phyloP scores from a whole-genome alignment of 2,888 invertebrate species.

The Volucella inanis region DNA sequence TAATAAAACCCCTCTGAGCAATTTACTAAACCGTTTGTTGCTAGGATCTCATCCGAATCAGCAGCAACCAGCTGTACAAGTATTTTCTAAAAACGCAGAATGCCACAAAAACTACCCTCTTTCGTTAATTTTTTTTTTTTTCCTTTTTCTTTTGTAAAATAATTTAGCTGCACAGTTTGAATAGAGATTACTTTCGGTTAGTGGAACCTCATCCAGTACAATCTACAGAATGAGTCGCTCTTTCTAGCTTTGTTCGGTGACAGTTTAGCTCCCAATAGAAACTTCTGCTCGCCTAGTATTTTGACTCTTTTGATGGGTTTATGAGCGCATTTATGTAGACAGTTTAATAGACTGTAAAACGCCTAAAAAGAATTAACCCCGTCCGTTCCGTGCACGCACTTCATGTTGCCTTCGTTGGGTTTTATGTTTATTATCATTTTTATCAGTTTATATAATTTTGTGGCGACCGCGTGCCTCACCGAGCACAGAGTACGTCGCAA shows the following conservation, averaged over 20 bases:
- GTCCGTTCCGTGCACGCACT: neutral
- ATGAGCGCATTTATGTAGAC: conserved; percentile 80
- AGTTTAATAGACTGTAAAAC: conserved; percentile 79
- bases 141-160: neutral
- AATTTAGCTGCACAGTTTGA: conserved; percentile 34
- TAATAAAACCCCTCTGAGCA: conserved; percentile 61
- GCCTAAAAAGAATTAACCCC: conserved; percentile 38
- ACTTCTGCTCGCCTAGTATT: conserved; percentile 80
- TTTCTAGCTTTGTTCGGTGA: conserved; percentile 62
- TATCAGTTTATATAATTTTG: conserved; percentile 35
- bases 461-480: no score
- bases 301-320: conserved; percentile 82
- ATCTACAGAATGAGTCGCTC: neutral
- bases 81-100: conserved; percentile 4
- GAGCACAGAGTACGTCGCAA: no score
- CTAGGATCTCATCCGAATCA: conserved; percentile 53
- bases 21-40: conserved; percentile 57
- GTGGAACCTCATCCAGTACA: neutral
- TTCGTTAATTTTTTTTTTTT: neutral
- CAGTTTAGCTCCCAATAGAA: conserved; percentile 75
- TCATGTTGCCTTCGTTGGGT: conserved; percentile 22
- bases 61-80: conserved; percentile 17
- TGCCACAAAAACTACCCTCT: conserved; percentile 38
- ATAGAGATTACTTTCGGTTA: conserved; percentile 10
- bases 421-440: conserved; percentile 60